Conservation (phyloP, 2,797 vertebrate species). For the Chromis chromis region DNA sequence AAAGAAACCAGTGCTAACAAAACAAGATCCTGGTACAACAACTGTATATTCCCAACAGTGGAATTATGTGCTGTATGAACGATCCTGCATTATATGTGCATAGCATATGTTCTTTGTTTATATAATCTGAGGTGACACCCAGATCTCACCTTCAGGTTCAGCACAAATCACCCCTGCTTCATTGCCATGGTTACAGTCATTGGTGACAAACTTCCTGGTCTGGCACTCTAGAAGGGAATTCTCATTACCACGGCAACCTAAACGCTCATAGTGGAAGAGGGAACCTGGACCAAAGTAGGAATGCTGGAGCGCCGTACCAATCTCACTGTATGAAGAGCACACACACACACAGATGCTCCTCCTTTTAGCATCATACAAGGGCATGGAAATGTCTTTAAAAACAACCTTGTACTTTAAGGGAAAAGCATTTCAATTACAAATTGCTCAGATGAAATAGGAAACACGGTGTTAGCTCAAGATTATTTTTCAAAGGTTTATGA, state of each 20-base stretch:
- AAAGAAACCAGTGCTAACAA: neutral
- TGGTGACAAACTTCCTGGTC: slow-evolving; percentile 77
- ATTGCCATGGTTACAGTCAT: slow-evolving; percentile 83
- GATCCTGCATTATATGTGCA: too few species aligned
- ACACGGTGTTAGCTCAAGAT: too few species aligned
- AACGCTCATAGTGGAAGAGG: slow-evolving; percentile 85
- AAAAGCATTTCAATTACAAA: neutral
- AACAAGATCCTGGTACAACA: neutral
- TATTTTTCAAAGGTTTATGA: too few species aligned
- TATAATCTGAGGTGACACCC: neutral
- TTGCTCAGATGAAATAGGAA: too few species aligned
- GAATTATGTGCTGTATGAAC: too few species aligned
- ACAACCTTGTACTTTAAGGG: neutral
- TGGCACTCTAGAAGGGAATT: slow-evolving; percentile 84
- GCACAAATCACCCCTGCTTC: slow-evolving; percentile 84
- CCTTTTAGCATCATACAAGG: neutral
- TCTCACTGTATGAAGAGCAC: slow-evolving; percentile 80
- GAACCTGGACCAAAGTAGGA: slow-evolving; percentile 75
- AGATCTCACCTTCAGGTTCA: slow-evolving; percentile 85
- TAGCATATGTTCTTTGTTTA: neutral
- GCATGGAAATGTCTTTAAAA: neutral
- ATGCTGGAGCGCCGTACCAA: slow-evolving; percentile 84
- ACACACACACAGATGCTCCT: neutral
- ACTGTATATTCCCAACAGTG: neutral
- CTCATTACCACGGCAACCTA: slow-evolving; percentile 89